Evolutionary conservation across 2,797 vertebrate genomes (phyloP).

Genomic region (Rhynchotus rufescens): DNA sequence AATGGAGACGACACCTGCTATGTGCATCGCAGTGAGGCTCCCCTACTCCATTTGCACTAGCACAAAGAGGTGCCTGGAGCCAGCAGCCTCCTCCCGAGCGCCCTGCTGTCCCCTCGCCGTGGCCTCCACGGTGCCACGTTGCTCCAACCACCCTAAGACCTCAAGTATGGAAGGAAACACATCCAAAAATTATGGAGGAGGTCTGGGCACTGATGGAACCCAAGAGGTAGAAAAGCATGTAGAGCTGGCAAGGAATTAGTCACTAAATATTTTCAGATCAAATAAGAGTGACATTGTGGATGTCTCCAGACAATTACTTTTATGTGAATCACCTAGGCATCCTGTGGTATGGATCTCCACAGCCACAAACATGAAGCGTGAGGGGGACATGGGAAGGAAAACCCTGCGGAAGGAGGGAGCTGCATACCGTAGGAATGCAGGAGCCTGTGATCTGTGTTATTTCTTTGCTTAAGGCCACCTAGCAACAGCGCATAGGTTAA

Average conservation of each 20-base stretch:
- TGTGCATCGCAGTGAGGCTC: not conserved
- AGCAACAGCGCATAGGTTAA: conserved; percentile 65
- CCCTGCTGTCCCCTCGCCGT: no score
- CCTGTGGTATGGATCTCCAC: not conserved
- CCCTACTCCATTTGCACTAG: conserved; percentile 18
- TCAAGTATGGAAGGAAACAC: not conserved
- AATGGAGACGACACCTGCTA: not conserved
- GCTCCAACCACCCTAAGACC: not conserved
- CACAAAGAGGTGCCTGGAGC: no score
- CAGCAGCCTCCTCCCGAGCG: no score
- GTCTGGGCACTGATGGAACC: not conserved
- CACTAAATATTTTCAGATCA: conserved; percentile 21
- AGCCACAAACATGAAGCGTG: not conserved
- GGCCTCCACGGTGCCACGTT: not conserved
- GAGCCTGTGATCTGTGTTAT: conserved; percentile 32
- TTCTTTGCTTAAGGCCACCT: conserved; percentile 68
- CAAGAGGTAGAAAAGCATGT: not conserved
- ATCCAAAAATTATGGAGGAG: not conserved
- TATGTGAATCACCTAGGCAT: not conserved
- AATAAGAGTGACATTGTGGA: not conserved
- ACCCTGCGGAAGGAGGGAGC: conserved; percentile 60
- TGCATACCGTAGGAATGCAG: conserved; percentile 42
- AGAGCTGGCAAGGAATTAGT: not conserved
- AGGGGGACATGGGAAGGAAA: conserved; percentile 31
- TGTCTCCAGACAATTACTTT: not conserved